Evolutionary conservation across 2,113 vertebrate genomes (phyloP), one percentile per base, ranked within the genome.

Genomic region (Epinephelus moara): DNA sequence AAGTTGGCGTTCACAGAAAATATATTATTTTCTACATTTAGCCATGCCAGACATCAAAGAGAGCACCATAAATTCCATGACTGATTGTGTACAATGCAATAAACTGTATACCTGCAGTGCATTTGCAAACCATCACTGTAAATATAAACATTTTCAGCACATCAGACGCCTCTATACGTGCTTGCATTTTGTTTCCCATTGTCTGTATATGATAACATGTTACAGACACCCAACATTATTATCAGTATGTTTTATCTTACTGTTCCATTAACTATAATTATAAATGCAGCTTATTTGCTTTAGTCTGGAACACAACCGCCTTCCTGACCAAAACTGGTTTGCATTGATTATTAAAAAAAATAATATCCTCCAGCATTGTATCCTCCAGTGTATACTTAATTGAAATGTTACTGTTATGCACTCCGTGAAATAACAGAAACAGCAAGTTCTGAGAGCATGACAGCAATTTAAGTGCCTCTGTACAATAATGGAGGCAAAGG

Each of bases 401-500:
- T 64, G 40, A 64, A 50, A 30, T 59, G 8, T 66, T 59, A 42
- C 21, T 7, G 17, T 60, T 6, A 14, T 4, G 9, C 21, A 19
- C 45, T 1, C 49, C 9, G 33, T 63, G 33, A 66, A 71, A 71
- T 17, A 27, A 21, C 30, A 40, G 5, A 12, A 30, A 66, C 33
- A n/a, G 10, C 3, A 25, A 25, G 53, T 49, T 66, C 21, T 53
- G 45, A 4, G n/a, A 67, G 37, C 33, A 47, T n/a, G 13, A 56
- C 6, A 45, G n/a, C 15, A 56, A 78, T 70, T 59, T 50, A 52
- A 73, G 37, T 30, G 23, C 9, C 55, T 79, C 13, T n/a, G 10
- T 64, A 60, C 1, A 9, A n/a, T 47, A 64, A 42, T 12, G 70
- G 45, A 80, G 18, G 25, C 27, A 17, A 50, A 37, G 14, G 52